Base-by-base conservation (phyloP, 92 coral and sea anemone genomes). In the Palythoa caribaeorum region DNA sequence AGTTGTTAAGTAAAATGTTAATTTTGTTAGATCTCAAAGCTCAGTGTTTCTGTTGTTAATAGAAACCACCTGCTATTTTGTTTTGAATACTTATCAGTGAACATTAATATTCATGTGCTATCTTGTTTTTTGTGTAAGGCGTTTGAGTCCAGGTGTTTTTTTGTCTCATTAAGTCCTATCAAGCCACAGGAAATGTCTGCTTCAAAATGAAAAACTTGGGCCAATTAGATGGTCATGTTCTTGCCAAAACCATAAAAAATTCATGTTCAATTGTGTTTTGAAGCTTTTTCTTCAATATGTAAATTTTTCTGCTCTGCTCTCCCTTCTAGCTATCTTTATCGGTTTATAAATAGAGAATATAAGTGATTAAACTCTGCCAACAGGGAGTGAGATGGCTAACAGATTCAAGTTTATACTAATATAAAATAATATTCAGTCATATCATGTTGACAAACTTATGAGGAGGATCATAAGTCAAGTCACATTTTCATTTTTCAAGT, bases 81-180 rank as follows among this genome's bases (percentile, higher is more conserved):
- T 81, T 81, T 44, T 65, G 76, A 66, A 44, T 59, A 16, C 17
- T 44, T 3, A 8, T 44, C 51, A 28, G 28, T 28, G 28, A 44
- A 20, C 66, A 15, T 62, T 38, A 40, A 48, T 48, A 68, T 81
- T 20, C 19, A 47, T 66, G 59, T 65, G 63, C 17, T 21, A 59
- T 50, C 74, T 80, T 28, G 40, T 71, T 81, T 20, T 40, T 77
- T 77, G 83, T 77, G 3, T 81, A 11, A 47, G 39, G 21, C 11
- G 1, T 81, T 66, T 20, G 28, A 65, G 86, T 4, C 38, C 86
- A 81, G 86, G 86, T 81, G 86, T 65, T 81, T 65, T 44, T 65
- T 66, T 12, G 81, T 77, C 63, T 44, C 62, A 65, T 81, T 68
- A 20, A 65, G 59, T 63, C 14, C 15, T 21, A 66, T 66, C 19